These are phyloP conservation scores for Thereva nobilitata DNA, from an alignment of 2,888 invertebrate genomes.

Conservation along the genomic window DNA sequence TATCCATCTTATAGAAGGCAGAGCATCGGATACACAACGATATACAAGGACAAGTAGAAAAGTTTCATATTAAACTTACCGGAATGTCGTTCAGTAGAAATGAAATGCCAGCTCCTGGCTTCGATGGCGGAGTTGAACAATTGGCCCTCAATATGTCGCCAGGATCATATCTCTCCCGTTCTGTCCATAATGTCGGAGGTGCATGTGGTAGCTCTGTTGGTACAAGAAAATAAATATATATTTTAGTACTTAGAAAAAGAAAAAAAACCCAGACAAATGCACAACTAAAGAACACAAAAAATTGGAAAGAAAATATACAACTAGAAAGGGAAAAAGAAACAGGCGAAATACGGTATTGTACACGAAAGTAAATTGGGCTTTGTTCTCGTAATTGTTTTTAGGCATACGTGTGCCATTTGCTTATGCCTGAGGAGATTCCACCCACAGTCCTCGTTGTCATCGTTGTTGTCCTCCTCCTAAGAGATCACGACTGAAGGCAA, in stretches of 20 bases:
- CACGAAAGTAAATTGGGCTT: constrained; percentile 28
- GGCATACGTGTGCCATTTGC: constrained; percentile 28
- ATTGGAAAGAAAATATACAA: background rate
- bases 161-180: constrained; percentile 70
- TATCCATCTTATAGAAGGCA: no score
- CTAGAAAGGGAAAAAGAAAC: constrained; percentile 7
- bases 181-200: constrained; percentile 68
- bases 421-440: constrained; percentile 6
- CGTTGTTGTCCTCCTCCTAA: constrained; percentile 5
- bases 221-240: constrained; percentile 25
- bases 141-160: constrained; percentile 73
- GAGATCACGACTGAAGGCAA: constrained; percentile 3
- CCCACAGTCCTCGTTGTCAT: background rate
- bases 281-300: constrained; percentile 1
- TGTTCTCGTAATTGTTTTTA: constrained; percentile 28
- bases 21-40: no score
- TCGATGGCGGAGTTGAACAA: constrained; percentile 72
- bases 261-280: constrained; percentile 22
- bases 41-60: background rate
- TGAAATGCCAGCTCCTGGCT: constrained; percentile 68
- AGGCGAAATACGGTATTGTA: constrained; percentile 11
- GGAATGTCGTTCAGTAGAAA: constrained; percentile 73
- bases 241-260: constrained; percentile 59
- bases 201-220: constrained; percentile 60
- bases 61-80: constrained; percentile 61